Percentiles rank a stretch among this genome's conserved stretches.
Evolutionary conservation across 2,888 invertebrate genomes (phyloP).

Genomic region (Neocrepidodera transversa): DNA sequence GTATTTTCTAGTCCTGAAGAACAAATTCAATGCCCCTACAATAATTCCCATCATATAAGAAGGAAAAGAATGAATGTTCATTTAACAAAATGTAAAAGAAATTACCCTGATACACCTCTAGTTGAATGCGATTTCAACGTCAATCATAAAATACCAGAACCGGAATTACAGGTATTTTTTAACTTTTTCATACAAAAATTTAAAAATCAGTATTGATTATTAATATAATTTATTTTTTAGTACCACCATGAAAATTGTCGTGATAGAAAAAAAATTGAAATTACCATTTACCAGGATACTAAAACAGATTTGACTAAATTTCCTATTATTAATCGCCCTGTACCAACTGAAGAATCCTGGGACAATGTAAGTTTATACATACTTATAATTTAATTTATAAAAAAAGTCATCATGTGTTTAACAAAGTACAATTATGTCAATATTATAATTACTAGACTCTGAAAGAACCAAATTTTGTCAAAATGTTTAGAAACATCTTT

Average conservation of each 20-base stretch:
- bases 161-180: slow-evolving; percentile 63
- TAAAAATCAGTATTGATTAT: background rate
- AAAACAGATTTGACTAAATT: slow-evolving; percentile 28
- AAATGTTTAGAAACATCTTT: no score
- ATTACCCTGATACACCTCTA: slow-evolving; percentile 58
- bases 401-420: no score
- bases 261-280: slow-evolving; percentile 43
- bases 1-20: slow-evolving; percentile 50
- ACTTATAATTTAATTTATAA: no score
- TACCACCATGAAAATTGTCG: slow-evolving; percentile 48
- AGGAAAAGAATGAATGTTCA: slow-evolving; percentile 65
- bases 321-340: slow-evolving; percentile 33
- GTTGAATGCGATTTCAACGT: slow-evolving; percentile 66
- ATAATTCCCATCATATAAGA: slow-evolving; percentile 63
- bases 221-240: slow-evolving; percentile 38
- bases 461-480: no score
- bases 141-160: slow-evolving; percentile 64
- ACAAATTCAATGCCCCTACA: slow-evolving; percentile 66
- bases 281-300: slow-evolving; percentile 38
- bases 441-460: no score
- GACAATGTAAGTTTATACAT: slow-evolving; percentile 49
- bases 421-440: no score
- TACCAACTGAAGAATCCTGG: slow-evolving; percentile 48
- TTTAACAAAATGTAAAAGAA: slow-evolving; percentile 65
- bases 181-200: background rate